These are phyloP conservation scores for Calidris pygmaea DNA, from an alignment of 2,113 vertebrate genomes.

Conservation along the genomic window DNA sequence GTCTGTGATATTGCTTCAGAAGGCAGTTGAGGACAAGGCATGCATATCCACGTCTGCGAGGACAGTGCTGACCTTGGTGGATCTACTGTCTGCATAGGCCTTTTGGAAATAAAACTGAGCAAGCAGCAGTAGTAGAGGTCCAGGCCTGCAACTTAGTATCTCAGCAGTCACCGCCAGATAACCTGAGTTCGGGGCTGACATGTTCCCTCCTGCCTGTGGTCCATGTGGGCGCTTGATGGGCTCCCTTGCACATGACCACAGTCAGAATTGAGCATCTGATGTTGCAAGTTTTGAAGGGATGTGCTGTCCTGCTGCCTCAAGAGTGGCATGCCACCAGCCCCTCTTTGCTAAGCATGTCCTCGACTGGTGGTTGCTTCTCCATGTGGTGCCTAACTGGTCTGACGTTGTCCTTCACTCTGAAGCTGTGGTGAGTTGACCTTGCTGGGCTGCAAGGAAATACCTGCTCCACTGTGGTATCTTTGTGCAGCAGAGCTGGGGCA, in stretches of 20 bases:
- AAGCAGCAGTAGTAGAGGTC: neutral
- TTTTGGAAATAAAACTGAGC: neutral
- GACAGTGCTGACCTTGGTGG: neutral
- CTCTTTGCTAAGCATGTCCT: neutral
- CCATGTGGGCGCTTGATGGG: rapidly evolving
- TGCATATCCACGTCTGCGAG: rapidly evolving
- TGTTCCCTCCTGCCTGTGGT: neutral
- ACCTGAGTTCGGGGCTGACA: rapidly evolving
- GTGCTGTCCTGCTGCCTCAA: neutral
- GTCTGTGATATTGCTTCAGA: neutral
- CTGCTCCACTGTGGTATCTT: rapidly evolving
- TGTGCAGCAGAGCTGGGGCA: rapidly evolving
- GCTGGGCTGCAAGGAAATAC: neutral
- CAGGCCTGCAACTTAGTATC: neutral
- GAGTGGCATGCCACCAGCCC: neutral
- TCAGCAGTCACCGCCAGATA: neutral
- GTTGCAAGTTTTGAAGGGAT: neutral
- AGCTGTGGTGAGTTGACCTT: neutral
- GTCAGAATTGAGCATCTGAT: rapidly evolving
- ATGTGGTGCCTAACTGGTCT: rapidly evolving
- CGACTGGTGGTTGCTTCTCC: neutral
- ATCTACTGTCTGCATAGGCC: rapidly evolving
- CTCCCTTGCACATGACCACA: rapidly evolving
- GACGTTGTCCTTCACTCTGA: neutral
- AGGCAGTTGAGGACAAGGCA: neutral